These are phyloP conservation scores for Rhyacophila brunnea DNA, from an alignment of 1,140 invertebrate species.

Conservation along the genomic window DNA sequence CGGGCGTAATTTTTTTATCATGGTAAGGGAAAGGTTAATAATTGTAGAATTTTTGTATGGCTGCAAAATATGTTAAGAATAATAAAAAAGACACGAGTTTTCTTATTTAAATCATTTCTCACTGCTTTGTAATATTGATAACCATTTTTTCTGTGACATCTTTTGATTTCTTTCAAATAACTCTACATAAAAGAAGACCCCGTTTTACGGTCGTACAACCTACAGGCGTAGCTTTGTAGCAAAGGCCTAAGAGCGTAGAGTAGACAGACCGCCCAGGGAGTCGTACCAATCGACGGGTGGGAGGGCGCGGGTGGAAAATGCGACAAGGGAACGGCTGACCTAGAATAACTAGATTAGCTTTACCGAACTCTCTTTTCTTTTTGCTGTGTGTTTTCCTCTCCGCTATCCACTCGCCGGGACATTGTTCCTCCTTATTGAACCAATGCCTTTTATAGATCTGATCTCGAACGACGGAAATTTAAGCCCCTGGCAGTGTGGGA, in stretches of 20 bases:
- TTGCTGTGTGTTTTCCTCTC: not conserved
- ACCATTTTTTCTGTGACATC: no score
- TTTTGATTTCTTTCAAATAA: not conserved
- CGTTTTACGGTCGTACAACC: not conserved
- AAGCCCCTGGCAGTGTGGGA: no score
- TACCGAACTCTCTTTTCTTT: conserved; percentile 22
- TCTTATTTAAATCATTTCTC: no score
- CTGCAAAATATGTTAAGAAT: no score
- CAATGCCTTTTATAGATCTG: no score
- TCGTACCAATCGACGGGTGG: no score
- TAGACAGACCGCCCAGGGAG: conserved; percentile 14
- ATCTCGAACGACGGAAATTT: no score
- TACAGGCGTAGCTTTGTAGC: conserved; percentile 8
- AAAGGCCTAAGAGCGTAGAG: conserved; percentile 12
- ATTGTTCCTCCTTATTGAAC: conserved; percentile 7
- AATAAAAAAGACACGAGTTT: no score
- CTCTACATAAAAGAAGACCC: not conserved
- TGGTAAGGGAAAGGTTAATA: no score
- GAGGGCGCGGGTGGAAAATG: conserved; percentile 17
- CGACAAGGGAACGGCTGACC: conserved; percentile 34
- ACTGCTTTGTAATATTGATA: no score
- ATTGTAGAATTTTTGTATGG: no score
- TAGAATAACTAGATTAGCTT: conserved; percentile 35
- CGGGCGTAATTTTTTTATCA: no score
- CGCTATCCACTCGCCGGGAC: conserved; percentile 10